Base-by-base conservation (phyloP, 2,113 vertebrate species). In the Strix uralensis region DNA sequence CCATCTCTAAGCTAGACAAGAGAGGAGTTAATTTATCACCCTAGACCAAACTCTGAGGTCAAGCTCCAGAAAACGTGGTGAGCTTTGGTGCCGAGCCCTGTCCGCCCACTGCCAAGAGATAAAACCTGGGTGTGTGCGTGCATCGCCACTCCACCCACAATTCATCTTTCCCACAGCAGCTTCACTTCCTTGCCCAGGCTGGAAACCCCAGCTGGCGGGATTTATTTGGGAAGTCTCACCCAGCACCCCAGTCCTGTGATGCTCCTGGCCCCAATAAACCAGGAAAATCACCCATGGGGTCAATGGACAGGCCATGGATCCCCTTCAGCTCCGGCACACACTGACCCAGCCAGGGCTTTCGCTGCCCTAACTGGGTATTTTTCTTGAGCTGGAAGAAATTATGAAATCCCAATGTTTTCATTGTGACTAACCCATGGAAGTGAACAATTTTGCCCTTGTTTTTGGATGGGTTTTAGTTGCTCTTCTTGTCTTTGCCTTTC, bases 341-440 rank as follows among this genome's bases (percentile, higher is more conserved):
- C 36, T 2, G 12, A 81, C 69, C 91, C 17, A 1, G 78, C 25
- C 86, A 90, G 15, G 17, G 42, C 30, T 81, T 71, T 84, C 3
- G 3, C 25, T 79, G 78, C 49, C 78, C 81, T 52, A 23, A 38
- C 6, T 18, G 63, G 90, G 67, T 96, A 86, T 95, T 97, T 91
- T 86, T 86, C 85, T 93, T 86, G 66, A 92, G 83, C 71, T 95
- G 88, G 92, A 96, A 96, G 87, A 88, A 96, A 67, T 95, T 13
- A 96, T 92, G 97, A 96, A 97, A 97, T 94, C 57, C 40, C 57
- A 58, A 15, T 95, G 66, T 97, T 96, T 97, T 95, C 29, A 0
- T 71, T 96, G 93, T 96, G 97, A 96, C 96, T 96, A 97, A 97
- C 80, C 29, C 78, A 72, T 26, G 70, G 83, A 93, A 94, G 36